Conservation (phyloP, 2,113 vertebrate genomes). For the Atlantisia rogersi region DNA sequence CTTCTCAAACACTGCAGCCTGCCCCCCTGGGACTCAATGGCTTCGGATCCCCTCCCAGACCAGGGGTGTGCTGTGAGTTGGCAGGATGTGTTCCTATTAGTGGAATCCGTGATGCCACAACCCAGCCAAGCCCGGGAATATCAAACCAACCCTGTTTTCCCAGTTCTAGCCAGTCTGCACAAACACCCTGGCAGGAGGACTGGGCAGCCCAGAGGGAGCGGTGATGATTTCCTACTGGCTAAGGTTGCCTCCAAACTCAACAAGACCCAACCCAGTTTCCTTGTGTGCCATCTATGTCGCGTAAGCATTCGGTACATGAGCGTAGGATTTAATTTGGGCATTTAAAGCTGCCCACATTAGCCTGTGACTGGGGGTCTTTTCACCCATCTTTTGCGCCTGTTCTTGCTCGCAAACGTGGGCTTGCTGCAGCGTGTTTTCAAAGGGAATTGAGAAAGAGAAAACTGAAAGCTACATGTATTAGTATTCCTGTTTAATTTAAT, state of each 20-base stretch:
- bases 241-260: background rate
- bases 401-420: background rate
- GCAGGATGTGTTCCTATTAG: background rate
- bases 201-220: background rate
- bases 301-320: background rate
- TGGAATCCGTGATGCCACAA: background rate
- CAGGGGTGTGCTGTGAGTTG: background rate
- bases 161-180: background rate
- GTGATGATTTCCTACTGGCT: background rate
- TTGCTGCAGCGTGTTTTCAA: constrained; percentile 15
- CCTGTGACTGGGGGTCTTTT: background rate
- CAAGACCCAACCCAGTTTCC: accelerated
- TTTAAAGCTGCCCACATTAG: background rate
- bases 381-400: background rate
- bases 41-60: background rate
- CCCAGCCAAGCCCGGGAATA: background rate
- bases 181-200: background rate
- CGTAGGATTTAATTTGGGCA: background rate
- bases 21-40: accelerated
- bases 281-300: accelerated
- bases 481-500: constrained; percentile 56
- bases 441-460: background rate
- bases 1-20: background rate
- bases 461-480: background rate
- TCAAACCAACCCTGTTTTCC: background rate